A percentile compares a stretch with the other conserved stretches of the same genome.
Conservation (phyloP, 2,888 invertebrate species). For the Mesochorus sp. region DNA sequence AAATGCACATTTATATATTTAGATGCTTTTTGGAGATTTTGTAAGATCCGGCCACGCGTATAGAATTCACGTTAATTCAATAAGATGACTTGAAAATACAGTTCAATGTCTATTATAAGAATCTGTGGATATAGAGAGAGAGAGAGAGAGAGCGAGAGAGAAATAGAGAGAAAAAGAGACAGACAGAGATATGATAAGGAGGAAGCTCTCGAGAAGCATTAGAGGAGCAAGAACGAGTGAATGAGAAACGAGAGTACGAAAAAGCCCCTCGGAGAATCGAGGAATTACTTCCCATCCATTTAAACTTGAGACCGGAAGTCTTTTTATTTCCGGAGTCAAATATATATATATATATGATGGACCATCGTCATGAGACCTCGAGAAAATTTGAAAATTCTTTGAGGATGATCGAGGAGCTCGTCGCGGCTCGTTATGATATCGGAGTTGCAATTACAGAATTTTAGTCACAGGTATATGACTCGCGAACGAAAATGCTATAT, state of each 20-base stretch:
- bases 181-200: neutral
- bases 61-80: conserved; percentile 38
- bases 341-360: neutral
- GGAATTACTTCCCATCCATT: conserved; percentile 41
- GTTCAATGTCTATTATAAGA: neutral
- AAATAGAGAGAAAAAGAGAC: too few relatives aligned
- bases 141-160: too few relatives aligned
- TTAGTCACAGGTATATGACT: too few relatives aligned
- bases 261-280: conserved; percentile 13
- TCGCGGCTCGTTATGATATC: neutral
- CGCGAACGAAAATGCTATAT: neutral
- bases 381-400: neutral
- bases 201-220: neutral
- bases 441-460: too few relatives aligned
- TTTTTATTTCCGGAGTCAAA: neutral
- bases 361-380: neutral
- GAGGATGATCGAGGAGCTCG: neutral
- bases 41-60: neutral
- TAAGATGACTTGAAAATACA: conserved; percentile 47
- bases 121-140: too few relatives aligned
- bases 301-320: conserved; percentile 36
- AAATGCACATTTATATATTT: too few relatives aligned
- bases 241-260: neutral
- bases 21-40: neutral
- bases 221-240: neutral